These are phyloP conservation scores for Antheraea mylitta DNA, from an alignment of 1,140 invertebrate genomes.

Conservation along the genomic window DNA sequence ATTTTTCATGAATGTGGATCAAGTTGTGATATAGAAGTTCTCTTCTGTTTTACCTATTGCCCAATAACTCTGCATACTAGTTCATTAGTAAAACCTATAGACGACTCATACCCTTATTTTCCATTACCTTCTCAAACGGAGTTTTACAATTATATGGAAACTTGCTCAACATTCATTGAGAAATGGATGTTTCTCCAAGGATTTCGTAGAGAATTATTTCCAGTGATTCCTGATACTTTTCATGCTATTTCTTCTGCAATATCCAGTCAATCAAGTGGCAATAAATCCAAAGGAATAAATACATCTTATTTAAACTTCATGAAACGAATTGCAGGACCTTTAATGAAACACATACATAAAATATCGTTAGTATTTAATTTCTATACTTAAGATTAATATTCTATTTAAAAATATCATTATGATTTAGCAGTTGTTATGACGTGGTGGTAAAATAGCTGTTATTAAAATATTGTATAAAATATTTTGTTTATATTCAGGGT, in stretches of 20 bases:
- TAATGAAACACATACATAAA: slow-evolving; percentile 63
- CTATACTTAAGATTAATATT: slow-evolving; percentile 14
- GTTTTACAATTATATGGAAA: slow-evolving; percentile 55
- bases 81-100: slow-evolving; percentile 32
- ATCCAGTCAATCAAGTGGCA: slow-evolving; percentile 35
- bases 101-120: slow-evolving; percentile 66
- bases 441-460: too few species aligned
- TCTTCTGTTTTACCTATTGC: slow-evolving; percentile 63
- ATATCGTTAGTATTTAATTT: slow-evolving; percentile 41
- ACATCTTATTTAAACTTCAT: slow-evolving; percentile 65
- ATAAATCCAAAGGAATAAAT: slow-evolving; percentile 62
- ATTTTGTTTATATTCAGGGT: slow-evolving; percentile 39
- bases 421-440: not conserved
- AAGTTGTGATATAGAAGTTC: slow-evolving; percentile 55
- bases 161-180: slow-evolving; percentile 53
- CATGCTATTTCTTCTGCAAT: slow-evolving; percentile 54
- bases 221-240: slow-evolving; percentile 64
- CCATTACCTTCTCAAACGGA: slow-evolving; percentile 41
- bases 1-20: slow-evolving; percentile 55
- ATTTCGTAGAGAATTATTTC: slow-evolving; percentile 66
- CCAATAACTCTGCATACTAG: slow-evolving; percentile 56
- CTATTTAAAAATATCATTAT: not conserved
- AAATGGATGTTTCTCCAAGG: slow-evolving; percentile 73
- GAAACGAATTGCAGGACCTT: slow-evolving; percentile 56
- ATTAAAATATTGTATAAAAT: slow-evolving; percentile 8